Percentiles rank a stretch among this genome's conserved stretches.
These are phyloP conservation scores for Agapornis canus DNA, from an alignment of 2,797 vertebrate genomes.

Conservation along the genomic window DNA sequence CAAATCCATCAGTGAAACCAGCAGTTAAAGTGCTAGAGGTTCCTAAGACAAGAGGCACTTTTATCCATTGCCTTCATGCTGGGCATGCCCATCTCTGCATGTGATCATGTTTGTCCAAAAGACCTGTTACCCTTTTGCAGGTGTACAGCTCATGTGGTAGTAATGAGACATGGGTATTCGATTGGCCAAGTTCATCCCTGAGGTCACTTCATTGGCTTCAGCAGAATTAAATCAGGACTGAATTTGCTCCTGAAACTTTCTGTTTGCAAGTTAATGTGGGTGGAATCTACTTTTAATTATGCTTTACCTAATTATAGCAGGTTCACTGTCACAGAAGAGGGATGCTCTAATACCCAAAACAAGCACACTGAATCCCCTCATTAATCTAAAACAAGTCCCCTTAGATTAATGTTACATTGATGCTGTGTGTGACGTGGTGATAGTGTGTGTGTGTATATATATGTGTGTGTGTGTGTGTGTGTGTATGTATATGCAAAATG, in stretches of 20 bases:
- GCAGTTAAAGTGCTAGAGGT: not conserved
- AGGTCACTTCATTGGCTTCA: not conserved
- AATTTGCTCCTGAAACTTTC: not conserved
- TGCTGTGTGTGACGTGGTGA: not conserved
- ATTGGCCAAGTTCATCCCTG: not conserved
- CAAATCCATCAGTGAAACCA: not conserved
- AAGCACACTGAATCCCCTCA: not conserved
- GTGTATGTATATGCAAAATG: not conserved
- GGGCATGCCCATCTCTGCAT: not conserved
- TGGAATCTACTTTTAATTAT: conserved; percentile 16
- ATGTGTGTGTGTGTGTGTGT: not conserved
- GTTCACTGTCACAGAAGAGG: not conserved
- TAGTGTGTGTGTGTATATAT: not conserved
- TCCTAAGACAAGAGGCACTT: not conserved
- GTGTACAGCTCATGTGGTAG: not conserved
- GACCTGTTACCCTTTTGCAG: not conserved
- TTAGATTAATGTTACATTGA: not conserved
- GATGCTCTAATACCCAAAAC: not conserved
- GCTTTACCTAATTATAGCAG: not conserved
- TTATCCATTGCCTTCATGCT: not conserved
- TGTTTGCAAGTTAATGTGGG: conserved; percentile 19
- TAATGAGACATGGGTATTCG: not conserved
- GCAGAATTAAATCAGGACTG: not conserved
- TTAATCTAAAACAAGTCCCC: not conserved
- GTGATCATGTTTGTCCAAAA: not conserved